Evolutionary conservation across 2,888 invertebrate genomes (phyloP).

Genomic region (Drosophila flavopinicola): DNA sequence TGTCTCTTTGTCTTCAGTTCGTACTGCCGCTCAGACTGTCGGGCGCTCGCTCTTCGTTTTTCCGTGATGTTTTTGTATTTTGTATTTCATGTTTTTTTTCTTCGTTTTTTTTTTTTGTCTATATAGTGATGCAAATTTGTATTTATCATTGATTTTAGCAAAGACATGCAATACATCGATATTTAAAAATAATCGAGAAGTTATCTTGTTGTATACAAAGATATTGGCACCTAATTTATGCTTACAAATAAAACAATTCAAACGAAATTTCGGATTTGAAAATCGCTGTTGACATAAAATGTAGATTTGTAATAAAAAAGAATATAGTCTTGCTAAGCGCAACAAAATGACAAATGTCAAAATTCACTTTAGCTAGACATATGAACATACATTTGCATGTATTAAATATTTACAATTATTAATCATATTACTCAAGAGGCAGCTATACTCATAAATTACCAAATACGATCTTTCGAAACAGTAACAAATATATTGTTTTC

Average conservation of each 20-base stretch:
- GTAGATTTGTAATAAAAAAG: too few species aligned
- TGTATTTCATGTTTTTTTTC: too few species aligned
- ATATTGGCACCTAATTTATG: neutral
- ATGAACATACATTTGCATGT: too few species aligned
- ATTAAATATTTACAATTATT: too few species aligned
- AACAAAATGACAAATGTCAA: too few species aligned
- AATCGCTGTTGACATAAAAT: too few species aligned
- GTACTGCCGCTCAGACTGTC: constrained; percentile 7
- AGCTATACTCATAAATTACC: too few species aligned
- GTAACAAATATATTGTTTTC: too few species aligned
- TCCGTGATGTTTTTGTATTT: constrained; percentile 31
- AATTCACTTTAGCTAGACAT: too few species aligned
- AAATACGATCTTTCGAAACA: too few species aligned
- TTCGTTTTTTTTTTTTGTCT: constrained; percentile 33
- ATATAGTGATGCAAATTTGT: constrained; percentile 19
- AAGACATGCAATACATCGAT: constrained; percentile 10
- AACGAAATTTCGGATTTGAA: neutral
- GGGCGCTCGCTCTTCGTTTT: constrained; percentile 10
- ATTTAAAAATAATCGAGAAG: neutral
- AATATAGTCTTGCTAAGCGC: too few species aligned
- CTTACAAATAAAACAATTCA: neutral
- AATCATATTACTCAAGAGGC: too few species aligned
- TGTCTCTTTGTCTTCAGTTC: constrained; percentile 7
- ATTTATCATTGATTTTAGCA: constrained; percentile 6
- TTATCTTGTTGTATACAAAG: neutral